Conservation (phyloP, 1,140 invertebrate species). For the Xylocopa sonorina region DNA sequence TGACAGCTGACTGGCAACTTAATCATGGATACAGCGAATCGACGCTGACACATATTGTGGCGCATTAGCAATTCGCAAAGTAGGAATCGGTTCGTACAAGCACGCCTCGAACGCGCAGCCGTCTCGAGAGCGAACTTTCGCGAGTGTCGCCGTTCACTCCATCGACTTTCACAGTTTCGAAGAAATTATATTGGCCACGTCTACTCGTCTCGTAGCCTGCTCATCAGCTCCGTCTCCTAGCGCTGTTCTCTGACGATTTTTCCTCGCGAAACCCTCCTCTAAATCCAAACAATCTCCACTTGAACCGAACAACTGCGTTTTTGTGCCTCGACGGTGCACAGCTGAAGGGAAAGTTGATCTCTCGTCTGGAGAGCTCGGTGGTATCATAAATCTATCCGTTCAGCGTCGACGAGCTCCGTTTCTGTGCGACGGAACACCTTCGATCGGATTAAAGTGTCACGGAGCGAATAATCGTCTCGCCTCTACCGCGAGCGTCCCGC, state of each 20-base stretch:
- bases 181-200: neutral
- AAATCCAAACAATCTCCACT: too few relatives aligned
- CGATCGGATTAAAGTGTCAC: neutral
- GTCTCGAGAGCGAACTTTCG: constrained; percentile 13
- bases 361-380: too few relatives aligned
- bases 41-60: constrained; percentile 24
- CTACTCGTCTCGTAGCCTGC: neutral
- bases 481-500: too few relatives aligned
- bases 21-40: constrained; percentile 23
- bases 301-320: too few relatives aligned
- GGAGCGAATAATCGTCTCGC: too few relatives aligned
- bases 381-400: too few relatives aligned
- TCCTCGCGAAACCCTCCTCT: too few relatives aligned
- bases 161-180: neutral
- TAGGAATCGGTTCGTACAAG: neutral
- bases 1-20: constrained; percentile 24
- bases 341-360: too few relatives aligned
- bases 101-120: neutral
- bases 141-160: neutral
- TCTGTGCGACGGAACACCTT: too few relatives aligned
- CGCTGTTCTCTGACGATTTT: too few relatives aligned
- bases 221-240: neutral
- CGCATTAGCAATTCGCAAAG: constrained; percentile 47
- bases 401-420: too few relatives aligned
- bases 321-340: too few relatives aligned